Percentiles rank a stretch among this genome's conserved stretches.
These are phyloP conservation scores for Hassar affinis DNA, from an alignment of 2,113 vertebrate species.

Conservation along the genomic window DNA sequence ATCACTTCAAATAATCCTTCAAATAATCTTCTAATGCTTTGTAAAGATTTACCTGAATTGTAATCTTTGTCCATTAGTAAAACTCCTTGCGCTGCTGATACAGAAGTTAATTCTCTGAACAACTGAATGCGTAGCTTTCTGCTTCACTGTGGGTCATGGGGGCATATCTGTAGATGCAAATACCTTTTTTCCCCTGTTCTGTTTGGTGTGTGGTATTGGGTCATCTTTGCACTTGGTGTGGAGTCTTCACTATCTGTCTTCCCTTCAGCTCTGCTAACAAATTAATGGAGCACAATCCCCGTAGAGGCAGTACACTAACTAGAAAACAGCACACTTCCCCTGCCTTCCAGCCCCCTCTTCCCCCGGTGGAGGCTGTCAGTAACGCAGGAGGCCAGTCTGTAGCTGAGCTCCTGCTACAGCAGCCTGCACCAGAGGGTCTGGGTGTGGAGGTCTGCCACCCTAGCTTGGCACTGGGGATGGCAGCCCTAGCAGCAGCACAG, in stretches of 20 bases:
- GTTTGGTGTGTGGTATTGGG: slow-evolving; percentile 23
- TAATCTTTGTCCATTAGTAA: slow-evolving; percentile 4
- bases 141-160: neutral
- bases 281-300: slow-evolving; percentile 85
- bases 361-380: slow-evolving; percentile 82
- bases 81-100: neutral
- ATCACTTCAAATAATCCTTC: neutral
- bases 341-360: slow-evolving; percentile 95
- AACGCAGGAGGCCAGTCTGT: slow-evolving; percentile 65
- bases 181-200: neutral
- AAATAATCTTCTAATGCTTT: slow-evolving; percentile 7
- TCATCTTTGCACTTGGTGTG: slow-evolving; percentile 54
- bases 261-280: slow-evolving; percentile 91
- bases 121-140: slow-evolving; percentile 4
- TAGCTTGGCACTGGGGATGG: slow-evolving; percentile 73
- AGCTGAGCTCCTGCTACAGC: slow-evolving; percentile 70
- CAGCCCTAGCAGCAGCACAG: slow-evolving; percentile 77
- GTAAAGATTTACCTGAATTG: neutral
- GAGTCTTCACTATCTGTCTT: slow-evolving; percentile 60
- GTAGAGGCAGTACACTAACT: slow-evolving; percentile 91
- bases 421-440: slow-evolving; percentile 65
- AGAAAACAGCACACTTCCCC: slow-evolving; percentile 97
- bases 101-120: neutral
- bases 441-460: slow-evolving; percentile 75
- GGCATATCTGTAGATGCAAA: slow-evolving; percentile 2